Percentiles rank a stretch among this genome's conserved stretches.
phyloP scores from a whole-genome alignment of 2,113 vertebrate species.

The Cyprinodon tularosa region DNA sequence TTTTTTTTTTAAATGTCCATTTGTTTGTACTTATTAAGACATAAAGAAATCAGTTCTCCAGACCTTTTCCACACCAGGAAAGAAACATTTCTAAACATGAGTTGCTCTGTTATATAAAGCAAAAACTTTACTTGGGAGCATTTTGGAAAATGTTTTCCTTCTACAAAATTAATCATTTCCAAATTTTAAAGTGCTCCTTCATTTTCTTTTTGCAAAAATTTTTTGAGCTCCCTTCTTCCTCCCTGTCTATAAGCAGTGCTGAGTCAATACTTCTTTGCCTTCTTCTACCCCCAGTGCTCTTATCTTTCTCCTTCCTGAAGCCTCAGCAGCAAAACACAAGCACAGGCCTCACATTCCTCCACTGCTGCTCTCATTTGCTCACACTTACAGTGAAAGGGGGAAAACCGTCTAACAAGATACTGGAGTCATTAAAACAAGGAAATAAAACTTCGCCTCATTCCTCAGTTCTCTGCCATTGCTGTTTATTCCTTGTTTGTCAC shows the following conservation, averaged over 20 bases:
- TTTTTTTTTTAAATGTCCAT: too few species aligned
- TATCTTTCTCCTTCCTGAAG: constrained; percentile 42
- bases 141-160: not conserved
- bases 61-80: not conserved
- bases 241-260: constrained; percentile 44
- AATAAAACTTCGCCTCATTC: constrained; percentile 17
- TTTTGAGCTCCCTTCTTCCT: constrained; percentile 29
- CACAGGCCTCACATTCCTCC: constrained; percentile 52
- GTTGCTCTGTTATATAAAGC: too few species aligned
- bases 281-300: constrained; percentile 16
- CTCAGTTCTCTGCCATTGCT: constrained; percentile 32
- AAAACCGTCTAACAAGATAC: constrained; percentile 51
- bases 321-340: constrained; percentile 76
- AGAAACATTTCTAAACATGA: not conserved
- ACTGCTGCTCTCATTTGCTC: not conserved
- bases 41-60: too few species aligned
- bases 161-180: not conserved
- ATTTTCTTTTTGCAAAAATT: constrained; percentile 8
- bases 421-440: constrained; percentile 54
- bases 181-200: not conserved
- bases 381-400: constrained; percentile 10
- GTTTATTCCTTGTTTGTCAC: constrained; percentile 25
- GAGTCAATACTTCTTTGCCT: constrained; percentile 54
- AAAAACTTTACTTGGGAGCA: not conserved
- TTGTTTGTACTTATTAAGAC: too few species aligned